Conservation (phyloP, 2,113 vertebrate genomes). For the Corydoras sp. region DNA sequence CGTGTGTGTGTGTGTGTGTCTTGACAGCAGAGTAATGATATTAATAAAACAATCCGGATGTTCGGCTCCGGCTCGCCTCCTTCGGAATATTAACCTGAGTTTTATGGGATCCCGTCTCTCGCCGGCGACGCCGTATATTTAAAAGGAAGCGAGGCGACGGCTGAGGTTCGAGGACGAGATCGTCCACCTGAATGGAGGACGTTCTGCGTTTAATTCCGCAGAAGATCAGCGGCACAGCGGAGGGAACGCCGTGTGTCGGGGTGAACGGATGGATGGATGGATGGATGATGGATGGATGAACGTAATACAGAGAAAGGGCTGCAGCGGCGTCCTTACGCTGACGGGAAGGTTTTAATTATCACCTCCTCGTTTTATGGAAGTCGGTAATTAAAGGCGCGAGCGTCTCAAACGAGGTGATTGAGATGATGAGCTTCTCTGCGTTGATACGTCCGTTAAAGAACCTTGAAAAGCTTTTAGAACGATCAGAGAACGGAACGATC, state of each 20-base stretch:
- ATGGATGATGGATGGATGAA: neutral
- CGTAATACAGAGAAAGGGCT: neutral
- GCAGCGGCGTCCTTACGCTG: neutral
- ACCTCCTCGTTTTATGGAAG: neutral
- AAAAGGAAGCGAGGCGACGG: neutral
- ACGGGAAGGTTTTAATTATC: neutral
- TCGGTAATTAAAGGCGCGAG: constrained; percentile 39
- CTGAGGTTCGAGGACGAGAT: neutral
- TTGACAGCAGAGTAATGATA: constrained; percentile 43
- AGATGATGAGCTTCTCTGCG: neutral
- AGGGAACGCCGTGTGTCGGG: neutral
- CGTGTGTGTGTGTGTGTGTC: neutral
- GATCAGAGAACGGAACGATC: no score
- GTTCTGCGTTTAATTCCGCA: neutral
- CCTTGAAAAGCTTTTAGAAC: no score
- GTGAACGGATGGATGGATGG: neutral
- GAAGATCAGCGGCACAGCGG: constrained; percentile 41
- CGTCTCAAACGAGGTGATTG: neutral
- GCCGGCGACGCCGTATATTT: neutral
- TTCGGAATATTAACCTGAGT: neutral
- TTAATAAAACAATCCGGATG: constrained; percentile 36
- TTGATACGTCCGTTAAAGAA: constrained; percentile 6
- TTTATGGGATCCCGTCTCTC: neutral
- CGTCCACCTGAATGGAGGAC: neutral
- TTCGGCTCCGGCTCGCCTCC: neutral